Evolutionary conservation across 2,797 vertebrate species (phyloP).

Genomic region (Parauchenoglanis ngamensis): DNA sequence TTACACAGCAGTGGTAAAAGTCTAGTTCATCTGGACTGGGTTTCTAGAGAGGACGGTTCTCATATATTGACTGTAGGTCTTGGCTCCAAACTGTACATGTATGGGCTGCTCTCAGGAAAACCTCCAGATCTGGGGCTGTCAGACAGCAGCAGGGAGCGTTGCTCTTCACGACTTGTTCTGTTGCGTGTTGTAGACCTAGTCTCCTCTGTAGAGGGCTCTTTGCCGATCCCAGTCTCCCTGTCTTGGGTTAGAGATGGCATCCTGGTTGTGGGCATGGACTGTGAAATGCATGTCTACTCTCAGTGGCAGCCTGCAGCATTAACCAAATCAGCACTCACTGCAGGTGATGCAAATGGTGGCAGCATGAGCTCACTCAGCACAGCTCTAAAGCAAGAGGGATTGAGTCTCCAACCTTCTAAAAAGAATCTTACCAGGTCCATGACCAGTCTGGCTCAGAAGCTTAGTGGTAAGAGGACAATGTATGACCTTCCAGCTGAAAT

Average conservation of each 20-base stretch:
- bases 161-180: constrained; percentile 82
- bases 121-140: constrained; percentile 84
- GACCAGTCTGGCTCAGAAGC: constrained; percentile 95
- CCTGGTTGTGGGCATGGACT: constrained; percentile 97
- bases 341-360: constrained; percentile 77
- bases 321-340: constrained; percentile 62
- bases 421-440: constrained; percentile 88
- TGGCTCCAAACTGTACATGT: constrained; percentile 94
- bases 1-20: constrained; percentile 70
- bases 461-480: constrained; percentile 81
- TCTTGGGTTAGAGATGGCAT: constrained; percentile 99
- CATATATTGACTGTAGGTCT: constrained; percentile 93
- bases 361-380: constrained; percentile 83
- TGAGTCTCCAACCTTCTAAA: constrained; percentile 76
- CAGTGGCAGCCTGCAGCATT: constrained; percentile 91
- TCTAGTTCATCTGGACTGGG: constrained; percentile 95
- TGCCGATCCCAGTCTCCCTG: constrained; percentile 90
- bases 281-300: constrained; percentile 99
- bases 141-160: constrained; percentile 73
- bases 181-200: constrained; percentile 88
- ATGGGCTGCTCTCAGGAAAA: constrained; percentile 86
- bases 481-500: constrained; percentile 85
- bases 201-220: constrained; percentile 93
- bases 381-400: constrained; percentile 79
- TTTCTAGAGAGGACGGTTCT: constrained; percentile 97